Base-by-base conservation (phyloP, 2,797 vertebrate species). In the Catostomus latipinnis region DNA sequence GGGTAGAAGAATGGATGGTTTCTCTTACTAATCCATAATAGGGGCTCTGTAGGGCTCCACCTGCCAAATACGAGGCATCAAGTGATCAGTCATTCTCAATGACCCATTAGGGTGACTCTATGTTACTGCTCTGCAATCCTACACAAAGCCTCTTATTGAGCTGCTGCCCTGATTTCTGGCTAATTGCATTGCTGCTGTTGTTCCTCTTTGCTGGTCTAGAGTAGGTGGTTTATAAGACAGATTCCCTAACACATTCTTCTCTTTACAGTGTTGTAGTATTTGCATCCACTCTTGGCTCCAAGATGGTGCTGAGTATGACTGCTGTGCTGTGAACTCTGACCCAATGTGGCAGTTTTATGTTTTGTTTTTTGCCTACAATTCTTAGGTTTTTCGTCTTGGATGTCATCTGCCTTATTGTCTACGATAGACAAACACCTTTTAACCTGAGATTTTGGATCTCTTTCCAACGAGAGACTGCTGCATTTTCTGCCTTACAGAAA, bases 111-210 rank as follows among this genome's bases (percentile, higher is more conserved):
- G 79, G 69, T 83, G 87, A 88, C 80, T 86, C 69, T 85, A 84
- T 90, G 78, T 84, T 92, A 86, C 84, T 86, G 88, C 84, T 58
- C 83, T 83, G 85, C 89, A 85, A 83, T 85, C 87, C 75, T 78
- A 87, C 89, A 87, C 80, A 86, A 85, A 89, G 86, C 84, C 80
- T 86, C 81, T 91, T 91, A 93, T 88, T 87, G 90, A 93, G 89
- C 89, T 77, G 82, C 88, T 83, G 88, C 88, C 89, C 88, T 86
- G 87, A 83, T 91, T 86, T 85, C 9, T 77, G 84, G 87, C 87
- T 93, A 93, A 94, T 93, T 92, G 91, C 90, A 89, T 79, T 74
- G 76, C 86, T 74, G 82, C 82, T 84, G 87, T 88, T 89, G 86
- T 92, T 91, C 81, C 86, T 86, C 75, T 80, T 82, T 69, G 80